Conservation (phyloP, 2,113 vertebrate genomes). For the mouse (Mus musculus) region DNA sequence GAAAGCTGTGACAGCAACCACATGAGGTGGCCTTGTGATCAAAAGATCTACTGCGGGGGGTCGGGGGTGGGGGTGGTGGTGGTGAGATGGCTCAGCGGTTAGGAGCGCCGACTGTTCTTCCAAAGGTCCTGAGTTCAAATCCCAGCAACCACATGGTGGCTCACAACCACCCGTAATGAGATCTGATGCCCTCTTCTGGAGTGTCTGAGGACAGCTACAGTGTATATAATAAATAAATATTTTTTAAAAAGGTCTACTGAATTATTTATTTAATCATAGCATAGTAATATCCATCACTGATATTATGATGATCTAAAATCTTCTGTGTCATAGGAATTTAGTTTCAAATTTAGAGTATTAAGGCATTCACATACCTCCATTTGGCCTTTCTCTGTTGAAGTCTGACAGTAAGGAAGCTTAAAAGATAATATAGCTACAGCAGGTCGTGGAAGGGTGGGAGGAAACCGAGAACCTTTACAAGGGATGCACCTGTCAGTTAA, state of each 20-base stretch:
- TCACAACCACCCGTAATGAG: no score
- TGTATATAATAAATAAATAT: no score
- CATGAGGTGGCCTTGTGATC: neutral
- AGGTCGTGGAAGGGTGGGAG: constrained; percentile 96
- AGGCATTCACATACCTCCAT: constrained; percentile 94
- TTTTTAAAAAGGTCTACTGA: neutral
- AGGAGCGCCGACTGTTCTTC: no score
- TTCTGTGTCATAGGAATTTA: neutral
- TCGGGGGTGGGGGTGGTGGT: no score
- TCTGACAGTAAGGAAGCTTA: constrained; percentile 95
- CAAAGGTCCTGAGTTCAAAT: no score
- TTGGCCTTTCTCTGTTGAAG: constrained; percentile 95
- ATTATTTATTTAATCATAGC: neutral
- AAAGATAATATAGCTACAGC: constrained; percentile 94
- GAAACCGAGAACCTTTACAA: constrained; percentile 96
- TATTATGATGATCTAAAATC: neutral
- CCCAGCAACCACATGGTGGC: no score
- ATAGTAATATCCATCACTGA: neutral
- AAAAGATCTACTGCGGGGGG: neutral
- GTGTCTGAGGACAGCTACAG: no score
- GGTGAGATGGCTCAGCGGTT: no score
- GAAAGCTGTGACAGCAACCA: neutral
- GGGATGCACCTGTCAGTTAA: constrained; percentile 93
- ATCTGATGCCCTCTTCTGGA: no score
- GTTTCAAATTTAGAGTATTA: neutral